phyloP scores from a whole-genome alignment of 2,113 vertebrate genomes.

The Zosterops pallidus region DNA sequence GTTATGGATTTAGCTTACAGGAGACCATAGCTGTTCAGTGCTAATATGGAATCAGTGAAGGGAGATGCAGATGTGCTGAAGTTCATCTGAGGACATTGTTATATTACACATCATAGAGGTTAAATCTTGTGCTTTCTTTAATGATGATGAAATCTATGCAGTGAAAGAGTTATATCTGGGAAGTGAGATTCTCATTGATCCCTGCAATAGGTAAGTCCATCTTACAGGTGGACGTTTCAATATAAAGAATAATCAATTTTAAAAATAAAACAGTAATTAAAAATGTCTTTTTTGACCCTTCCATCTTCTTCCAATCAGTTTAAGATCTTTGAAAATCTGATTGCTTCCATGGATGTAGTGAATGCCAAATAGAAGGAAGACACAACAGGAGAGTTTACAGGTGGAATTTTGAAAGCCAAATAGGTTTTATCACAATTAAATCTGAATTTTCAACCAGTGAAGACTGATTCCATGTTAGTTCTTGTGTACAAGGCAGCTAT shows the following conservation, averaged over 20 bases:
- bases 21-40: neutral
- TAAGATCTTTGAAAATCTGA: neutral
- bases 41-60: constrained; percentile 24
- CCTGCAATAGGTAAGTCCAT: neutral
- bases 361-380: neutral
- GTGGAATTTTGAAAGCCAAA: neutral
- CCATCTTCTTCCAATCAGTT: neutral
- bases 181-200: neutral
- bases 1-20: neutral
- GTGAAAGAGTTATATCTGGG: neutral
- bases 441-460: neutral
- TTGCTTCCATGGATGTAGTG: neutral
- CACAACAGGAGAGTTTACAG: neutral
- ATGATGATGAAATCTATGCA: neutral
- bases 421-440: neutral
- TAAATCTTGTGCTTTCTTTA: neutral
- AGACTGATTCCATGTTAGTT: constrained; percentile 40
- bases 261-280: neutral
- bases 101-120: neutral
- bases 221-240: neutral
- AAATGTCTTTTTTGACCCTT: neutral
- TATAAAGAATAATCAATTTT: neutral
- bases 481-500: neutral
- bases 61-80: neutral
- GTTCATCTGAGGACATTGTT: neutral